phyloP scores from a whole-genome alignment of 1,140 invertebrate genomes.

The Drosophila saltans region DNA sequence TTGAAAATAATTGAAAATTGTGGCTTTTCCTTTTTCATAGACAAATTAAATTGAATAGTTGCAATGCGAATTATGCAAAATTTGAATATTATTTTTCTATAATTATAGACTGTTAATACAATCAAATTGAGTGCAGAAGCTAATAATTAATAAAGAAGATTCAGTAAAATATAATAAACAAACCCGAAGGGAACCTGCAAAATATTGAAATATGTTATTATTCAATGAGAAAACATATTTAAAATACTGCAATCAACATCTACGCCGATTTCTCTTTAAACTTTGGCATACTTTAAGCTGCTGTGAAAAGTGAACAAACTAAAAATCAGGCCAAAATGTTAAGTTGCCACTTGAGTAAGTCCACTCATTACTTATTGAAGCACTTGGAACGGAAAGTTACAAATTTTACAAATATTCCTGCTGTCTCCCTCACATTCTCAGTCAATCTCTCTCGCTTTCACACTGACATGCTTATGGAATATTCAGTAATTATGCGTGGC shows the following conservation, averaged over 20 bases:
- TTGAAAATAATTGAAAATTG: slow-evolving; percentile 50
- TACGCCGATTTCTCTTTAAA: neutral
- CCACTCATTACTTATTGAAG: slow-evolving; percentile 74
- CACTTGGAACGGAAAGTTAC: slow-evolving; percentile 65
- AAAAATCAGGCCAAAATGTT: slow-evolving; percentile 58
- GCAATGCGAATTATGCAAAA: slow-evolving; percentile 9
- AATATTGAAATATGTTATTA: too few relatives aligned
- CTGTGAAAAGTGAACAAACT: slow-evolving; percentile 30
- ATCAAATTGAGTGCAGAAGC: slow-evolving; percentile 7
- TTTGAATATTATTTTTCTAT: slow-evolving; percentile 15
- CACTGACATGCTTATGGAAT: slow-evolving; percentile 6
- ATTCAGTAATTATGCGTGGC: slow-evolving; percentile 68
- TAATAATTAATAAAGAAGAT: neutral
- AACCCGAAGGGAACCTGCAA: too few relatives aligned
- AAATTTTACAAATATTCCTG: slow-evolving; percentile 35
- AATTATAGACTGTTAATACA: neutral
- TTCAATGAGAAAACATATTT: too few relatives aligned
- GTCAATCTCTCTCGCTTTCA: neutral
- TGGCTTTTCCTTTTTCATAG: slow-evolving; percentile 26
- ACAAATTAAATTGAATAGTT: slow-evolving; percentile 18
- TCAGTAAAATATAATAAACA: too few relatives aligned
- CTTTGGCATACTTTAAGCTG: slow-evolving; percentile 9
- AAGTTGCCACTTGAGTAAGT: slow-evolving; percentile 39
- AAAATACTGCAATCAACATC: too few relatives aligned
- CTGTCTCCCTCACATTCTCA: neutral